Percentiles rank a stretch among this genome's conserved stretches.
Evolutionary conservation across 1,140 invertebrate genomes (phyloP).

Genomic region (Triops longicaudatus): DNA sequence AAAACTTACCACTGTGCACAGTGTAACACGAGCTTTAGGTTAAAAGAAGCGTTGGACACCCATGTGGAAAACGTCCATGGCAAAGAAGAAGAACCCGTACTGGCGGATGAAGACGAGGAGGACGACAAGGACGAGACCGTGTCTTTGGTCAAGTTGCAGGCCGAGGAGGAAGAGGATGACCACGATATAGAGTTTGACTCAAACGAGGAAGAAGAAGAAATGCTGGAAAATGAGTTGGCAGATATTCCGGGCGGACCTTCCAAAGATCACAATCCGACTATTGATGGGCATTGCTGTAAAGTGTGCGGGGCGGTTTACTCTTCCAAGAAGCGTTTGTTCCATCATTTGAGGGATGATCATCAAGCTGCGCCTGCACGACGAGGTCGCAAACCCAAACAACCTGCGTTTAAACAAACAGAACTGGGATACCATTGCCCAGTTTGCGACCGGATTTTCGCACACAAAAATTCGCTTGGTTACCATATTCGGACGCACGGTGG

Average conservation of each 20-base stretch:
- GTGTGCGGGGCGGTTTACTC: conserved; percentile 37
- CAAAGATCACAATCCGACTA: conserved; percentile 35
- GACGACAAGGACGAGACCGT: conserved; percentile 71
- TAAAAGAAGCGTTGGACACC: conserved; percentile 54
- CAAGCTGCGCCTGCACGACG: conserved; percentile 25
- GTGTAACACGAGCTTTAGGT: conserved; percentile 54
- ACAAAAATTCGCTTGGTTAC: conserved; percentile 73
- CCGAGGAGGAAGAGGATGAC: conserved; percentile 32
- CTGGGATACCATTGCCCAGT: conserved; percentile 50
- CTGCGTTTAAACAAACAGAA: conserved; percentile 30
- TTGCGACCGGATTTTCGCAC: conserved; percentile 64
- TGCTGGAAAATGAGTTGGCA: conserved; percentile 28
- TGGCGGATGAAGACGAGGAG: conserved; percentile 70
- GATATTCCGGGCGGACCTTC: not conserved
- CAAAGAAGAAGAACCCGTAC: conserved; percentile 37
- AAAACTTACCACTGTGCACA: conserved; percentile 43
- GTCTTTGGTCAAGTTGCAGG: conserved; percentile 16
- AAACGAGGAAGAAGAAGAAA: conserved; percentile 39
- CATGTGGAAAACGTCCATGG: conserved; percentile 41
- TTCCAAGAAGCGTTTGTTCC: conserved; percentile 33
- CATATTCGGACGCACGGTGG: conserved; percentile 70
- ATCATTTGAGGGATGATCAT: conserved; percentile 35
- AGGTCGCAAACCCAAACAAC: conserved; percentile 31
- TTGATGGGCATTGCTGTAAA: conserved; percentile 34
- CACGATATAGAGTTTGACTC: conserved; percentile 39